A percentile compares a stretch with the other conserved stretches of the same genome.
phyloP scores from a whole-genome alignment of 2,888 invertebrate genomes.

The Ochropleura leucogaster region DNA sequence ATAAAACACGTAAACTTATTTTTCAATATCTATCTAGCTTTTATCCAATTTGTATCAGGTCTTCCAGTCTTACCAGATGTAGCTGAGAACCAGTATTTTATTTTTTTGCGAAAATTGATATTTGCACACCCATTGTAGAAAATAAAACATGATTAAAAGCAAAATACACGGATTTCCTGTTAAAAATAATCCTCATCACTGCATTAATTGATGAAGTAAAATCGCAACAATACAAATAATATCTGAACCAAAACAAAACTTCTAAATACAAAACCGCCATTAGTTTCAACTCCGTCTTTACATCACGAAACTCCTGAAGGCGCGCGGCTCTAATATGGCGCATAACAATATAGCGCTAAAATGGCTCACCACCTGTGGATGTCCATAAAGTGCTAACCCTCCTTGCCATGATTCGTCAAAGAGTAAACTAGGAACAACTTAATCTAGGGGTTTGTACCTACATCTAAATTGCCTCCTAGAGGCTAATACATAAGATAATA shows the following conservation, averaged over 20 bases:
- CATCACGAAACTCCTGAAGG: constrained; percentile 24
- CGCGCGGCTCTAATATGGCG: constrained; percentile 50
- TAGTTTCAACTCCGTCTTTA: constrained; percentile 2
- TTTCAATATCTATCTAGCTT: not conserved
- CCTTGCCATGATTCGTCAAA: constrained; percentile 52
- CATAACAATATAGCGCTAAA: constrained; percentile 59
- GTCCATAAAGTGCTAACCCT: constrained; percentile 63
- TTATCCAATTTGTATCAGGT: not conserved
- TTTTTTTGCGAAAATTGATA: too few relatives aligned
- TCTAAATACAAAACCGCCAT: not conserved
- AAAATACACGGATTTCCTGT: too few relatives aligned
- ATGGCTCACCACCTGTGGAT: constrained; percentile 79
- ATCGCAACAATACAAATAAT: not conserved
- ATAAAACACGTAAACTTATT: not conserved
- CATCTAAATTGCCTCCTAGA: constrained; percentile 3
- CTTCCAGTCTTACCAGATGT: not conserved
- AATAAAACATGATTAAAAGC: not conserved
- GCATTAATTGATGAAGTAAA: not conserved
- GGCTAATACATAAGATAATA: not conserved
- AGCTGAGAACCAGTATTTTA: too few relatives aligned
- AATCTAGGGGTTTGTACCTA: constrained; percentile 30
- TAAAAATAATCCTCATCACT: not conserved
- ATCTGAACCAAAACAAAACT: not conserved
- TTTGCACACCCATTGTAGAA: too few relatives aligned
- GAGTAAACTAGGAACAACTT: constrained; percentile 40